Base-by-base conservation (phyloP, 2,888 invertebrate genomes). In the Baronia brevicornis region DNA sequence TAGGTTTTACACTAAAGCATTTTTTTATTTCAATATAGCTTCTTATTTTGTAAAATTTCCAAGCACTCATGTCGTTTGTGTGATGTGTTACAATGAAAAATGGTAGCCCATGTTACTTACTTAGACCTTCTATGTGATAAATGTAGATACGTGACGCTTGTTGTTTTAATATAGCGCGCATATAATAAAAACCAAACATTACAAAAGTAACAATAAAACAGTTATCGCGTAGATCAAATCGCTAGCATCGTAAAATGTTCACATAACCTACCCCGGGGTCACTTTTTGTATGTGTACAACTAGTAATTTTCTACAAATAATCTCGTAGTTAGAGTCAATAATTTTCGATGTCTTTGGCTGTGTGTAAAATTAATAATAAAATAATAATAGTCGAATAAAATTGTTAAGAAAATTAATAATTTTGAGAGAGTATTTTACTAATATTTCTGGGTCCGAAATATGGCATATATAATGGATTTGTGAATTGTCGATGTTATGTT, bases 241-340 rank as follows among this genome's bases (percentile, higher is more conserved):
- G 82, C 77, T 82, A 79, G 78, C 78, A 84, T 84, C 84, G 85
- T 84, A 84, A 82, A 84, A 84, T 85, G 84, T 84, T 85, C 84
- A 84, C 84, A 84, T 84, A 64, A 80, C 82, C 84, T 84, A 69
- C 49, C 51, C 55, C 59, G 67, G 65, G 62, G 60, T 30, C 29
- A 30, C n/a, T 60, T 56, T 60, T 60, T 65, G 60, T 59, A 70
- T 66, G 58, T 70, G 58, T 60, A 54, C 62, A 64, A 67, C 56
- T n/a, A n/a, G 60, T 59, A 52, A 54, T 54, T 70, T 74, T 74
- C 67, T 63, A 68, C 49, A 55, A 68, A 54, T 46, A 45, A 65
- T 62, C 63, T 65, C 51, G 70, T 79, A 77, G 65, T 70, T 77
- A 74, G 71, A 75, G 67, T 71, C 48, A 64, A 62, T 65, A 72